Evolutionary conservation across 2,888 invertebrate species (phyloP).

Genomic region (Melinaea menophilus): DNA sequence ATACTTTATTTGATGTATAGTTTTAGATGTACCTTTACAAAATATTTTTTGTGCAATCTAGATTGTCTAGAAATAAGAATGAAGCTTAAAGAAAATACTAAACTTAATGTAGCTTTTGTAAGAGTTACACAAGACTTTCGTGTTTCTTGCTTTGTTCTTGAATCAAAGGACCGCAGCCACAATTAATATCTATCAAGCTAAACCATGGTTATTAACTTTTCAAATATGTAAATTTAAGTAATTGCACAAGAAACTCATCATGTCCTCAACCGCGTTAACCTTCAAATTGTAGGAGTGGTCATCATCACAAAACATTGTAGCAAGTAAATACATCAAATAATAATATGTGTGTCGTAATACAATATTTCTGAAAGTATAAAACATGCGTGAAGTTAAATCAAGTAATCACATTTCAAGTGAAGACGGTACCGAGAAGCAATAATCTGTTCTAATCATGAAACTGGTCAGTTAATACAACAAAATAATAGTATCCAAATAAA

Average conservation of each 20-base stretch:
- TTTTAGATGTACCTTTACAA: no score
- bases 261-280: constrained; percentile 58
- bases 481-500: constrained; percentile 10
- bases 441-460: constrained; percentile 51
- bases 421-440: constrained; percentile 37
- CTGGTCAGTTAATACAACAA: constrained; percentile 48
- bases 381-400: constrained; percentile 50
- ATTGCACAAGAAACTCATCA: constrained; percentile 51
- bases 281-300: constrained; percentile 55
- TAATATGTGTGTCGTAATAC: constrained; percentile 56
- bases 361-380: constrained; percentile 63
- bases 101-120: constrained; percentile 4
- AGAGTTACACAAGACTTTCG: constrained; percentile 10
- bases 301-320: constrained; percentile 60
- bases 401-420: constrained; percentile 52
- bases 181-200: constrained; percentile 47
- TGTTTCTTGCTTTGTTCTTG: constrained; percentile 2
- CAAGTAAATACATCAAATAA: constrained; percentile 54
- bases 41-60: no score
- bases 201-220: constrained; percentile 39
- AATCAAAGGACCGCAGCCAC: constrained; percentile 21
- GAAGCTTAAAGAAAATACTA: no score
- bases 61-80: no score
- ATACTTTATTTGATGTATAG: no score
- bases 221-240: constrained; percentile 48